phyloP scores from a whole-genome alignment of 1,140 invertebrate species.

The Drosophila truncata region DNA sequence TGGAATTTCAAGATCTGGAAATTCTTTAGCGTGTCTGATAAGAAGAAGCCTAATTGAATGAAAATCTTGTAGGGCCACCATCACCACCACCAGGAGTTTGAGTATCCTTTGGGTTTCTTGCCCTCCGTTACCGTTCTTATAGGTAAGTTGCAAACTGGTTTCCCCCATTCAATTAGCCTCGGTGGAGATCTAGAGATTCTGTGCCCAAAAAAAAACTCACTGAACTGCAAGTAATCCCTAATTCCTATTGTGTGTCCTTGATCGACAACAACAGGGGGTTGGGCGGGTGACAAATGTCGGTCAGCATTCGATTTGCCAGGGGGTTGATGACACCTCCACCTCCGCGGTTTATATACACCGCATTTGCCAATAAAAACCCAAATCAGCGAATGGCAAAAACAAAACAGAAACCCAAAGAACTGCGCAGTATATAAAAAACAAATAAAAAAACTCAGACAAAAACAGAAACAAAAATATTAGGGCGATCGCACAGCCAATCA shows the following conservation, averaged over 20 bases:
- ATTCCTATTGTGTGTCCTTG: conserved; percentile 22
- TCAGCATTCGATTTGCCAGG: conserved; percentile 34
- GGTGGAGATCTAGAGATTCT: conserved; percentile 10
- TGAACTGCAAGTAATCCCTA: conserved; percentile 32
- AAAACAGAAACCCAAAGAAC: conserved; percentile 71
- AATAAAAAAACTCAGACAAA: conserved; percentile 37
- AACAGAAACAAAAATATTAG: conserved; percentile 31
- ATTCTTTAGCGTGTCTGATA: conserved; percentile 45
- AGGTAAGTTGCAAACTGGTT: conserved; percentile 41
- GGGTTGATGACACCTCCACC: conserved; percentile 53
- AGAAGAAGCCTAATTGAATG: conserved; percentile 45
- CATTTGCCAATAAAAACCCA: conserved; percentile 75
- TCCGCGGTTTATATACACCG: background rate
- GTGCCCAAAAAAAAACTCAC: background rate
- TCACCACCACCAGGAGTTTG: background rate
- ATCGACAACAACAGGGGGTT: background rate
- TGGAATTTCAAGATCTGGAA: conserved; percentile 39
- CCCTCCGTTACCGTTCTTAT: conserved; percentile 17
- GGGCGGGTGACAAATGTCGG: conserved; percentile 24
- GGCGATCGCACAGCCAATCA: conserved; percentile 71
- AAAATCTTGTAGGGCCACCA: conserved; percentile 18
- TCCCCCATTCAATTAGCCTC: conserved; percentile 16
- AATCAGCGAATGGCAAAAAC: conserved; percentile 58
- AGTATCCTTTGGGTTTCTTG: background rate
- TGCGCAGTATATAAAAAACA: conserved; percentile 67